Base-by-base conservation (phyloP, 2,797 vertebrate genomes). In the Alexandromys oeconomus region DNA sequence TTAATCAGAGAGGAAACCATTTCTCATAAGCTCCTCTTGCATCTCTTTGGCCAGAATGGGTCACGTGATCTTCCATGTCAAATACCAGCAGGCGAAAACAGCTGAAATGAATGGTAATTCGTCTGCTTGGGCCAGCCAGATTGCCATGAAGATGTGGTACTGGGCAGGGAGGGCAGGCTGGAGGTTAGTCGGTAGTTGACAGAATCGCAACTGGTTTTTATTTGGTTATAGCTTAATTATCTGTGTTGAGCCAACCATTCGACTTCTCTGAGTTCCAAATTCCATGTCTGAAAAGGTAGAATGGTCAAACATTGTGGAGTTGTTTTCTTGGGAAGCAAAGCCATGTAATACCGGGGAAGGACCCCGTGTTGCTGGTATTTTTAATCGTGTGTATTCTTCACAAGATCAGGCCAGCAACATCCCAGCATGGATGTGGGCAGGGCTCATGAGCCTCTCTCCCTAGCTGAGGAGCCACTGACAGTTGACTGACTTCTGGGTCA, bases 341-440 rank as follows among this genome's bases (percentile, higher is more conserved):
- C 54, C n/a, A 29, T 21, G 31, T 40, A 46, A 10, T 0, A 3
- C 4, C 59, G 19, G 25, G 54, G 5, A 27, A 5, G 9, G 1
- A 34, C 6, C 51, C 40, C 2, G 8, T 87, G 23, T 40, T 40
- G 65, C 37, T 71, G 65, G 31, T 25, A 48, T 73, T 86, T 81
- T 59, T 40, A n/a, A 57, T 48, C 14, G 1, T 82, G 25, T 63
- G 57, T 19, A 13, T 27, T 37, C 59, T 63, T 82, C 37, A 63
- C 37, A 63, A 82, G 80, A 29, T 43, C 37, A 82, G 40, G 37
- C 40, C 61, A 34, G 11, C 21, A 84, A 34, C 17, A 34, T 25
- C 19, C 61, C 43, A 85, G 29, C 43, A 34, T n/a, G 61, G 82
- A 67, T 6, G 43, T 34, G 43, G 40, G 8, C 4, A 6, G 81